Evolutionary conservation across 2,888 invertebrate species (phyloP).

Genomic region (Hipparchia semele): DNA sequence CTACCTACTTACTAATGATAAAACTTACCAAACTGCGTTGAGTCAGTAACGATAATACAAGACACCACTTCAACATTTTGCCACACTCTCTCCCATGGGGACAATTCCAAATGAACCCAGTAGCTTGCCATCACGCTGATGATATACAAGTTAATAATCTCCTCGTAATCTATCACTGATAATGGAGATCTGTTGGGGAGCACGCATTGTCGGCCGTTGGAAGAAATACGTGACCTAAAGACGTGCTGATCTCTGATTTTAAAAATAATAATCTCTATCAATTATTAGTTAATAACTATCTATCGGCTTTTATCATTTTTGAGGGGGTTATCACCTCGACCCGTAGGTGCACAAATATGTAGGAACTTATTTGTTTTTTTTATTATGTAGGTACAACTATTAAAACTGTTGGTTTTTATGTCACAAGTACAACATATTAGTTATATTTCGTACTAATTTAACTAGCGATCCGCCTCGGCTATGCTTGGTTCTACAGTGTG

Average conservation of each 20-base stretch:
- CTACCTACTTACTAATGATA: slow-evolving; percentile 16
- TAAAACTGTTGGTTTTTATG: too few relatives aligned
- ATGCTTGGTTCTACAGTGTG: too few relatives aligned
- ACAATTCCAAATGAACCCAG: slow-evolving; percentile 18
- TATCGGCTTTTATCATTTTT: too few relatives aligned
- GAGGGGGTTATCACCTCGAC: too few relatives aligned
- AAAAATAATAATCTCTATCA: slow-evolving; percentile 20
- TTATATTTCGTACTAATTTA: too few relatives aligned
- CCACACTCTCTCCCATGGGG: slow-evolving; percentile 26
- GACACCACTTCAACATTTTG: slow-evolving; percentile 45
- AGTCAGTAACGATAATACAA: slow-evolving; percentile 44
- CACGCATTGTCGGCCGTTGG: slow-evolving; percentile 33
- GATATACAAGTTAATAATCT: slow-evolving; percentile 25
- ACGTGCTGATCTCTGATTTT: slow-evolving; percentile 22
- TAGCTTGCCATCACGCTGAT: neutral
- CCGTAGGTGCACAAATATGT: too few relatives aligned
- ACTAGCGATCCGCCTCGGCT: too few relatives aligned
- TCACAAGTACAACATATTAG: too few relatives aligned
- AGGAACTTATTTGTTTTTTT: too few relatives aligned
- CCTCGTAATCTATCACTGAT: slow-evolving; percentile 31
- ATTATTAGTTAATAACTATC: too few relatives aligned
- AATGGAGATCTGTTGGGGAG: slow-evolving; percentile 25
- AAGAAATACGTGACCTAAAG: slow-evolving; percentile 35
- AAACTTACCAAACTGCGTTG: slow-evolving; percentile 49
- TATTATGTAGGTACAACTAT: too few relatives aligned